These are phyloP conservation scores for Spodoptera picta DNA, from an alignment of 2,888 invertebrate genomes.

Conservation along the genomic window DNA sequence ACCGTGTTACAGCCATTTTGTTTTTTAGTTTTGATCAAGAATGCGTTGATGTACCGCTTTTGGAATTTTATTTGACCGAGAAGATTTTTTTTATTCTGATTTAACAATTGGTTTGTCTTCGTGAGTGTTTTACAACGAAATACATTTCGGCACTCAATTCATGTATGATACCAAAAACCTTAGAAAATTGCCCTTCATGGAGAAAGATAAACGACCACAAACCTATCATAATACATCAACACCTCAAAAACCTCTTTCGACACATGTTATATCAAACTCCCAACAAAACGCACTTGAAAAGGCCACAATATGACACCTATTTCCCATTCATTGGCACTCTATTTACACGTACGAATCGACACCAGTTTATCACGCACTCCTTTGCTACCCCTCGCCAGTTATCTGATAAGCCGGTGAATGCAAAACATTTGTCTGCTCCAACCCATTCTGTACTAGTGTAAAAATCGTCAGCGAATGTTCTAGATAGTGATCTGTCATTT, in stretches of 20 bases:
- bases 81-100: constrained; percentile 39
- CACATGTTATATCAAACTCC: constrained; percentile 44
- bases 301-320: constrained; percentile 76
- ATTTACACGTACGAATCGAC: constrained; percentile 85
- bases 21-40: constrained; percentile 74
- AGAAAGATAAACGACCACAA: constrained; percentile 12
- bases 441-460: constrained; percentile 85
- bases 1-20: constrained; percentile 79
- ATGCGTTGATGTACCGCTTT: constrained; percentile 70
- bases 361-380: constrained; percentile 81
- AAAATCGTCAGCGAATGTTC: constrained; percentile 86
- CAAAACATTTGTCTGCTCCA: constrained; percentile 84
- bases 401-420: constrained; percentile 86
- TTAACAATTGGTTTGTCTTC: constrained; percentile 7
- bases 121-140: not conserved
- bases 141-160: not conserved
- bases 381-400: constrained; percentile 81
- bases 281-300: constrained; percentile 67
- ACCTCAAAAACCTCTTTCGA: constrained; percentile 38
- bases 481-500: constrained; percentile 86
- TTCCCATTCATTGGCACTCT: constrained; percentile 82
- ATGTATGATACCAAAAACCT: too few relatives aligned
- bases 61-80: constrained; percentile 43
- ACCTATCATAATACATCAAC: constrained; percentile 35
- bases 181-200: not conserved